These are phyloP conservation scores for Eudorcas thomsonii DNA, from an alignment of 2,113 vertebrate species.

Conservation along the genomic window DNA sequence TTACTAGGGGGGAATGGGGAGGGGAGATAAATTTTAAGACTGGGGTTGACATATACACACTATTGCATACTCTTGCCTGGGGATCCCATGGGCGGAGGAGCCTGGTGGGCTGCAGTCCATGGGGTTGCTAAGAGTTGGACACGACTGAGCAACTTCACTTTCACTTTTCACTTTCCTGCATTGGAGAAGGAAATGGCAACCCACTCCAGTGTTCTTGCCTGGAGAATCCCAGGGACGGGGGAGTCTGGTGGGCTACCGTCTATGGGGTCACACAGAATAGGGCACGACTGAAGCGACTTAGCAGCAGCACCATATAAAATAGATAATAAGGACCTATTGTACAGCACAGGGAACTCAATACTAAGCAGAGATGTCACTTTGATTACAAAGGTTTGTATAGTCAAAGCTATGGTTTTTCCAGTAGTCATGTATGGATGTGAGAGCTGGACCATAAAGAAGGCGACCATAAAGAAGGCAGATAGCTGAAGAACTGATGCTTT, in stretches of 20 bases:
- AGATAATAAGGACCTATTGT: background rate
- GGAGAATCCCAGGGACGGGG: too few species aligned
- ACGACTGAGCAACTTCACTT: too few species aligned
- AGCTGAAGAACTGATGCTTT: background rate
- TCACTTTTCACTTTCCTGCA: too few species aligned
- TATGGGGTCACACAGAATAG: too few species aligned
- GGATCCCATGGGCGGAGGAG: too few species aligned
- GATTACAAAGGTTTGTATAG: background rate
- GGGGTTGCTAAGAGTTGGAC: too few species aligned
- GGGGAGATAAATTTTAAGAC: background rate
- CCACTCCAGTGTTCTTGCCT: too few species aligned
- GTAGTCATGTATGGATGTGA: background rate
- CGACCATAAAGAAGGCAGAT: background rate
- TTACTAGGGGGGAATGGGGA: background rate
- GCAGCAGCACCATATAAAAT: background rate
- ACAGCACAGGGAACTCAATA: background rate
- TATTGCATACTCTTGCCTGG: background rate
- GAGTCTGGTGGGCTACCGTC: rapidly evolving
- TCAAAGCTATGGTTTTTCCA: background rate
- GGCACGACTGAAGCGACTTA: too few species aligned
- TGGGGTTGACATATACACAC: background rate
- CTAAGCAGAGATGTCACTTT: background rate
- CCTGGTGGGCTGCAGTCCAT: too few species aligned
- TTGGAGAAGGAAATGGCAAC: too few species aligned
- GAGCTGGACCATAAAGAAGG: background rate